Conservation (phyloP, 2,113 vertebrate genomes). For the Orientallactaga bullata region DNA sequence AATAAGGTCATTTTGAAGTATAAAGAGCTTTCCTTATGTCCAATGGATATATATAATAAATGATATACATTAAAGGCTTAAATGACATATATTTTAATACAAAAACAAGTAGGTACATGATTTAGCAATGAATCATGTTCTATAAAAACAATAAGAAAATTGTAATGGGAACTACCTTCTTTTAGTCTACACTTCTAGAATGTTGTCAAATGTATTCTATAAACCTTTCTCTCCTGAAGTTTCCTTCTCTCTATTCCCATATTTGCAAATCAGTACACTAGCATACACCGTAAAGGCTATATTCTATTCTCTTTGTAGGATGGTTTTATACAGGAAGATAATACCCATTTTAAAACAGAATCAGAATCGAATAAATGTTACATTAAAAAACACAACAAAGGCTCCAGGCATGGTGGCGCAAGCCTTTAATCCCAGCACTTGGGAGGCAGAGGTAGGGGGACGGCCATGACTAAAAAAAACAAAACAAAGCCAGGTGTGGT, state of each 20-base stretch:
- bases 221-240: constrained; percentile 24
- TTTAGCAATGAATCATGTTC: not conserved
- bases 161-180: not conserved
- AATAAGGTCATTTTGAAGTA: constrained; percentile 50
- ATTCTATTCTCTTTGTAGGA: not conserved
- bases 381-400: not conserved
- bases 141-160: constrained; percentile 35
- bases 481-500: too few relatives aligned
- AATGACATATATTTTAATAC: not conserved
- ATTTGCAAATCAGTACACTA: not conserved
- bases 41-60: constrained; percentile 37
- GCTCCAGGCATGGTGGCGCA: too few relatives aligned
- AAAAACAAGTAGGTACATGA: constrained; percentile 31
- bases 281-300: not conserved
- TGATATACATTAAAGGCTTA: constrained; percentile 28
- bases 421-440: too few relatives aligned
- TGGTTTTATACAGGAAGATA: constrained; percentile 1
- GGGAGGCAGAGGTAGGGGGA: too few relatives aligned
- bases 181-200: not conserved
- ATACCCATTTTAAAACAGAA: constrained; percentile 30
- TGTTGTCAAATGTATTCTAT: constrained; percentile 29
- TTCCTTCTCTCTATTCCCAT: constrained; percentile 9
- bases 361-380: constrained; percentile 33
- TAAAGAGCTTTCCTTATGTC: constrained; percentile 22
- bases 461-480: too few relatives aligned